phyloP scores from a whole-genome alignment of 2,888 invertebrate genomes.

The Priapulus caudatus region DNA sequence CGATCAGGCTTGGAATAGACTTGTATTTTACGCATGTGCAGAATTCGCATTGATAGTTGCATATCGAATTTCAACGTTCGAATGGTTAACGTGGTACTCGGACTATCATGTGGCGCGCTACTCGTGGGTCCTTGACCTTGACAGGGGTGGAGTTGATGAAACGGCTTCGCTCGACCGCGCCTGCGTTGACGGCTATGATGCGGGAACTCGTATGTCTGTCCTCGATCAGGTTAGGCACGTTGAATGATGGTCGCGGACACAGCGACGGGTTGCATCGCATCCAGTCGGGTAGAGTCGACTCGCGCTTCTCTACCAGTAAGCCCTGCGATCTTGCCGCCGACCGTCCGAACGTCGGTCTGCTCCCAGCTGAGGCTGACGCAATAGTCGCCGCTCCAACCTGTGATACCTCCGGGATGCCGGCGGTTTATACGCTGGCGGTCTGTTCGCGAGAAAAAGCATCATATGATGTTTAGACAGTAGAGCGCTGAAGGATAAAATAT shows the following conservation, averaged over 20 bases:
- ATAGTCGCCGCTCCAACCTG: constrained; percentile 93
- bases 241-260: constrained; percentile 62
- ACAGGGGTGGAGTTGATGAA: constrained; percentile 67
- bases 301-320: constrained; percentile 98
- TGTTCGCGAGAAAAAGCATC: constrained; percentile 41
- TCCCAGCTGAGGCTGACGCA: constrained; percentile 95
- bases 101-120: too few species aligned
- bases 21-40: too few species aligned
- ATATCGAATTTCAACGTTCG: too few species aligned
- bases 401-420: constrained; percentile 76
- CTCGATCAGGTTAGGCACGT: constrained; percentile 88
- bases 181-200: constrained; percentile 89
- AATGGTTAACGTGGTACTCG: too few species aligned
- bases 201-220: constrained; percentile 96
- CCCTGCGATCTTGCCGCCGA: constrained; percentile 85
- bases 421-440: constrained; percentile 86
- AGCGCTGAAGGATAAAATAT: too few species aligned
- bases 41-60: too few species aligned
- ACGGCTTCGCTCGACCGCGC: constrained; percentile 71
- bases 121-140: constrained; percentile 79
- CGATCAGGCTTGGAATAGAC: too few species aligned
- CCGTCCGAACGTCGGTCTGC: constrained; percentile 85
- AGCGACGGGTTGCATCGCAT: constrained; percentile 50
- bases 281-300: constrained; percentile 48
- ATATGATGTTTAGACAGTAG: background rate